Conservation (phyloP, 2,113 vertebrate genomes). For the Atherinomorus stipes region DNA sequence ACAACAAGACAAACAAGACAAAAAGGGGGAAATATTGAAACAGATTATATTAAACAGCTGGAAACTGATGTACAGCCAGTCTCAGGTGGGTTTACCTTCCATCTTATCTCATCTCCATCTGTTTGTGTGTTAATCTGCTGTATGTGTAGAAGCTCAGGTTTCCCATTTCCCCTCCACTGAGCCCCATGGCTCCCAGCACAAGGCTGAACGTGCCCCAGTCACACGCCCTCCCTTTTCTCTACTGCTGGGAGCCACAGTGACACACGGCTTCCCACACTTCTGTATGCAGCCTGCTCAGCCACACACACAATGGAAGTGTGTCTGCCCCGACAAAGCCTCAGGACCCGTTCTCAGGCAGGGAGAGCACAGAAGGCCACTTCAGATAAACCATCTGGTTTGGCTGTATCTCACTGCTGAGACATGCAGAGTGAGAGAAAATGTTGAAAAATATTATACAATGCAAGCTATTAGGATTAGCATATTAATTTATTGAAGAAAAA, state of each 20-base stretch:
- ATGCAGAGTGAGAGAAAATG: constrained; percentile 7
- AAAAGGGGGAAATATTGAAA: too few relatives aligned
- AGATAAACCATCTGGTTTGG: constrained; percentile 68
- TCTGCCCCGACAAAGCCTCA: constrained; percentile 65
- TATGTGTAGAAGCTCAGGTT: constrained; percentile 51
- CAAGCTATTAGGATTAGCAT: neutral
- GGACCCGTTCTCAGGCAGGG: constrained; percentile 67
- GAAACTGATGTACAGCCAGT: neutral
- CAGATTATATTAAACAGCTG: neutral
- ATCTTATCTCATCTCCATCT: constrained; percentile 59
- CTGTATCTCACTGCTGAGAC: constrained; percentile 29
- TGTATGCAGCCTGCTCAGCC: constrained; percentile 67
- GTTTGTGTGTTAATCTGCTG: constrained; percentile 33
- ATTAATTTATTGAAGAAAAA: neutral
- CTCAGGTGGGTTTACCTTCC: constrained; percentile 44
- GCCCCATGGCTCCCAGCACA: constrained; percentile 51
- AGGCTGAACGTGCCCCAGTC: constrained; percentile 63
- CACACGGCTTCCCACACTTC: constrained; percentile 84
- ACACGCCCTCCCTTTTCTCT: constrained; percentile 70
- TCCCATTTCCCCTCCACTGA: constrained; percentile 30
- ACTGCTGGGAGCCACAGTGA: constrained; percentile 73
- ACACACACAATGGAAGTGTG: constrained; percentile 77
- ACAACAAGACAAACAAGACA: too few relatives aligned
- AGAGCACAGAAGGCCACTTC: constrained; percentile 44
- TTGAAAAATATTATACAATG: neutral